Percentiles rank a stretch among this genome's conserved stretches.
These are phyloP conservation scores for Coregonus ussuriensis DNA, from an alignment of 2,797 vertebrate genomes.

Conservation along the genomic window DNA sequence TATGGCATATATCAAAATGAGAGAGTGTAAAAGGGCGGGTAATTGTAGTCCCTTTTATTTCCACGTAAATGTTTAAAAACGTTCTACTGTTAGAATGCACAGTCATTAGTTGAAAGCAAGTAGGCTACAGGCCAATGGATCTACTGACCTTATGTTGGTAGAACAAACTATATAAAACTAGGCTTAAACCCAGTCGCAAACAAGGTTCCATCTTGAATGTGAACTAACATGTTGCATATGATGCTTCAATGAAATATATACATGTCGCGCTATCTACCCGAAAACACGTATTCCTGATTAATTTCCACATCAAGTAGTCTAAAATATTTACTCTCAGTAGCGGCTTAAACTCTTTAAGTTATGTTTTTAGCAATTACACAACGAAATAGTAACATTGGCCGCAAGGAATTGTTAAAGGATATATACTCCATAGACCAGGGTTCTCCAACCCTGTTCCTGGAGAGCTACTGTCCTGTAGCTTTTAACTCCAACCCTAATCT, in stretches of 20 bases:
- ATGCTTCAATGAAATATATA: not conserved
- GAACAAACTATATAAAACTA: not conserved
- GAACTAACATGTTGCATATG: not conserved
- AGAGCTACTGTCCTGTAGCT: no score
- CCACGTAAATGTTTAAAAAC: not conserved
- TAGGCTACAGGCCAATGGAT: not conserved
- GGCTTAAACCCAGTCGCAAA: not conserved
- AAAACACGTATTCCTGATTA: not conserved
- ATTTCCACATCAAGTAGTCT: not conserved
- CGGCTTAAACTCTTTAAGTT: not conserved
- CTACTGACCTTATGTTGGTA: not conserved
- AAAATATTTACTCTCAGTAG: not conserved
- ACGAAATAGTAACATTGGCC: not conserved
- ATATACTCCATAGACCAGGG: not conserved
- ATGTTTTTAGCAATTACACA: not conserved
- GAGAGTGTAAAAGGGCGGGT: not conserved
- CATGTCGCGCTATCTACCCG: not conserved
- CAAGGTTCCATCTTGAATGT: not conserved
- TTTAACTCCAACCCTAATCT: no score
- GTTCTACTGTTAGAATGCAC: not conserved
- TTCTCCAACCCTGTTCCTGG: no score
- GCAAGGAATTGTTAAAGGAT: not conserved
- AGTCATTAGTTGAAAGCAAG: not conserved
- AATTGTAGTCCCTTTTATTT: not conserved
- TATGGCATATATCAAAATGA: not conserved